Base-by-base conservation (phyloP, 1,140 invertebrate species). In the Meloidogyne exigua region DNA sequence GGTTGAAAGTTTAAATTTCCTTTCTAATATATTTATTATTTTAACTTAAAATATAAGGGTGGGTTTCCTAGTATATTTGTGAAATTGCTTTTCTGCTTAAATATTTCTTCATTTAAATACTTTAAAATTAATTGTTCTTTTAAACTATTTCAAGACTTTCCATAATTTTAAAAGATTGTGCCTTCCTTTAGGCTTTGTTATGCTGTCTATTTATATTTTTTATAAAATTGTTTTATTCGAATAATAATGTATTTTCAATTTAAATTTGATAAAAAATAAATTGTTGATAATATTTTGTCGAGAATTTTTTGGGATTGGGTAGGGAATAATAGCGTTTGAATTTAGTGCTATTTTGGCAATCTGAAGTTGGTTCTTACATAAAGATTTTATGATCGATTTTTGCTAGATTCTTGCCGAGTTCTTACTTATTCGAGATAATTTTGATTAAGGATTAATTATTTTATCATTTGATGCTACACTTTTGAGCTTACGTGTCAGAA, bases 11-110 rank as follows among this genome's bases (percentile, higher is more conserved):
- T 25, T 67, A 25, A 67, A 57, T 57, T 57, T 57, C 49, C 49
- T 57, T 44, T 57, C 49, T 57, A 12, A n/a, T 57, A 39, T 67
- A 67, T 68, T 68, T 42, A 39, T 28, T 66, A 65, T 66, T 66
- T 66, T 12, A 66, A 25, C 65, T 57, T 57, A 57, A 57, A 39
- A 57, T n/a, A n/a, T 7, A n/a, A 10, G 49, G 49, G 49, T 57
- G 49, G 18, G 18, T 57, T 57, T 57, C 18, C n/a, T 0, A 57
- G 7, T n/a, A 57, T 57, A 57, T 57, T 21, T 57, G 49, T n/a
- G 21, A 66, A 26, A 28, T 66, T 21, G 3, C n/a, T 66, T 66
- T n/a, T n/a, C 32, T 28, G 65, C 25, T 36, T 66, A 28, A 66
- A 66, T 66, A 15, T 66, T 66, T 28, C 23, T 67, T 18, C n/a